These are phyloP conservation scores for Aplysina aerophoba DNA, from an alignment of 37 sponge, comb jelly and placozoan genomes.

Conservation along the genomic window DNA sequence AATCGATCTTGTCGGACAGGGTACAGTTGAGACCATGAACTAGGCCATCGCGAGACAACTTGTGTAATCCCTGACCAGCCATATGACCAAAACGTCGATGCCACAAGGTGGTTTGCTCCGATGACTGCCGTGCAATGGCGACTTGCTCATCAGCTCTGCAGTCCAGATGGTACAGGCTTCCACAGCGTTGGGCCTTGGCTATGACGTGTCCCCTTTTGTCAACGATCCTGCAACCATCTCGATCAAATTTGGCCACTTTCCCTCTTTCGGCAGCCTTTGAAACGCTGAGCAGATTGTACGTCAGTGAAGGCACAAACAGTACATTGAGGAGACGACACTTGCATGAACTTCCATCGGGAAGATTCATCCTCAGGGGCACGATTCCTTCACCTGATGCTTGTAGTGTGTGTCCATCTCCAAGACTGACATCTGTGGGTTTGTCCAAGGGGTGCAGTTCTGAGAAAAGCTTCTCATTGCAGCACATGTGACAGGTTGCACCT, in stretches of 20 bases:
- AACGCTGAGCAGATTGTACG: constrained; percentile 49
- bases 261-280: constrained; percentile 48
- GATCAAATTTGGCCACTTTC: constrained; percentile 42
- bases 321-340: constrained; percentile 49
- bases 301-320: constrained; percentile 47
- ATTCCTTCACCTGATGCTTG: constrained; percentile 14
- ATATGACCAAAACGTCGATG: constrained; percentile 64
- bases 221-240: constrained; percentile 31
- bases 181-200: constrained; percentile 42
- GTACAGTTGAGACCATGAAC: constrained; percentile 56
- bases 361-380: constrained; percentile 5
- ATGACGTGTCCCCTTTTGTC: constrained; percentile 32
- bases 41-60: constrained; percentile 45
- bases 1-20: constrained; percentile 37
- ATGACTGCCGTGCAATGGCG: neutral
- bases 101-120: constrained; percentile 42
- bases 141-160: neutral
- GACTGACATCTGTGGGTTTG: constrained; percentile 47
- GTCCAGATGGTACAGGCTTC: constrained; percentile 61
- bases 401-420: constrained; percentile 48
- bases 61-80: constrained; percentile 40
- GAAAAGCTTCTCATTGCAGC: no score
- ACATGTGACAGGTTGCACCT: no score
- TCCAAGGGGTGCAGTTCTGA: no score
- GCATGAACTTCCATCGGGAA: constrained; percentile 44